Evolutionary conservation across 2,797 vertebrate genomes (phyloP).

Genomic region (Brotula barbata): DNA sequence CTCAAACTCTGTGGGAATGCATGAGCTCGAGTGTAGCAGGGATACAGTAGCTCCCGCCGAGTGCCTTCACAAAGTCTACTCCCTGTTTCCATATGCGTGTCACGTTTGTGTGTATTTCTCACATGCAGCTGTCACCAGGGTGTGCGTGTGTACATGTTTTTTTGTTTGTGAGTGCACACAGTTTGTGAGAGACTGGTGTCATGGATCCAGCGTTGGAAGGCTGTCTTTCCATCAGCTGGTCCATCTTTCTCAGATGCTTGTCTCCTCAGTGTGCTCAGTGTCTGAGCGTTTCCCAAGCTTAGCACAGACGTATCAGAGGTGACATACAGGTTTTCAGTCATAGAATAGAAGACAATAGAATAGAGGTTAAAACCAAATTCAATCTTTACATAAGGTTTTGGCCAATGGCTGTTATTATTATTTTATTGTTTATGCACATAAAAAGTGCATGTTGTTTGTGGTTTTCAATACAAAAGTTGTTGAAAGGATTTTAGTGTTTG

Average conservation of each 20-base stretch:
- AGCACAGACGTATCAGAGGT: slow-evolving; percentile 38
- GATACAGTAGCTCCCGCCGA: slow-evolving; percentile 54
- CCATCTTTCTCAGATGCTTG: slow-evolving; percentile 47
- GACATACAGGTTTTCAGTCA: neutral
- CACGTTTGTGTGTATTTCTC: slow-evolving; percentile 6
- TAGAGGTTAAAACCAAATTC: too few relatives aligned
- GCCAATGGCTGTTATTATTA: too few relatives aligned
- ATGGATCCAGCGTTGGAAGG: slow-evolving; percentile 8
- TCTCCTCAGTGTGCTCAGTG: slow-evolving; percentile 61
- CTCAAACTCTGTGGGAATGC: slow-evolving; percentile 60
- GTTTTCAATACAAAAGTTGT: too few relatives aligned
- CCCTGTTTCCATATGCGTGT: slow-evolving; percentile 35
- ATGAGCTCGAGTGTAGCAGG: slow-evolving; percentile 28
- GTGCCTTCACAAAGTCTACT: slow-evolving; percentile 43
- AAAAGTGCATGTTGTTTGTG: too few relatives aligned
- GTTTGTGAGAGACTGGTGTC: slow-evolving; percentile 10
- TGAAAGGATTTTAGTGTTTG: too few relatives aligned
- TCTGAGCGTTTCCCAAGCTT: slow-evolving; percentile 39
- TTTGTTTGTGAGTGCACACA: slow-evolving; percentile 7
- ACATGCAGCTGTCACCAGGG: slow-evolving; percentile 18
- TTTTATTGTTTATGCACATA: too few relatives aligned
- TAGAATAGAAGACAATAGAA: neutral
- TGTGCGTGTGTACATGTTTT: neutral
- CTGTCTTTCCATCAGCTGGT: slow-evolving; percentile 39
- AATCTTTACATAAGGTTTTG: too few relatives aligned